Base-by-base conservation (phyloP, 2,797 vertebrate species). In the Lepus oiostolus region DNA sequence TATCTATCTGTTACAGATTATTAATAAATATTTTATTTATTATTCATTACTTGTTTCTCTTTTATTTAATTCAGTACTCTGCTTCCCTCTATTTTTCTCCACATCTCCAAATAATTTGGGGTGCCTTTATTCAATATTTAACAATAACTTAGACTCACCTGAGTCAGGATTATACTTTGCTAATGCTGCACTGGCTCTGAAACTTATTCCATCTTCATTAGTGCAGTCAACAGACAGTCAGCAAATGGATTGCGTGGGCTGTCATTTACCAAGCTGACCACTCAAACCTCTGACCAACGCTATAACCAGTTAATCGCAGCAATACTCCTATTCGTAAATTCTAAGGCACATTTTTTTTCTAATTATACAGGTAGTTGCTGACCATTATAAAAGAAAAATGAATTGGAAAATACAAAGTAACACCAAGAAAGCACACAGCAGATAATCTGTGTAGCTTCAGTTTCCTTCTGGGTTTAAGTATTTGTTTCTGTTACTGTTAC, bases 271-370 rank as follows among this genome's bases (percentile, higher is more conserved):
- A 92, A 65, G 11, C 2, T 90, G 47, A 93, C 50, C 52, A 95
- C 13, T 28, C 30, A 88, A 70, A 30, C 24, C 68, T 93, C 42
- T 93, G 76, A 11, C 17, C 70, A 95, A 79, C 0, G 19, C 11
- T 88, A 76, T 11, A 54, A 16, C 21, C n/a, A 95, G 75, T 85
- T 62, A 9, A 30, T 24, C 42, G 28, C 6, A 87, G 16, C 30
- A 90, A 90, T 68, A 42, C n/a, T 83, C 26, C 14, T 82, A 80
- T 35, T 84, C 91, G 93, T 91, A 38, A 91, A 92, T 72, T 95
- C 58, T 68, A 80, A 87, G 54, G 62, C 5, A 65, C 70, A 16
- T 85, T 91, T 75, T 54, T 94, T 30, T 94, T 83, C 62, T 95
- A 83, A 94, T 54, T 86, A 84, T 38, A 89, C 91, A 82, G 38